Base-by-base conservation (phyloP, 2,113 vertebrate species). In the Rostratula benghalensis region DNA sequence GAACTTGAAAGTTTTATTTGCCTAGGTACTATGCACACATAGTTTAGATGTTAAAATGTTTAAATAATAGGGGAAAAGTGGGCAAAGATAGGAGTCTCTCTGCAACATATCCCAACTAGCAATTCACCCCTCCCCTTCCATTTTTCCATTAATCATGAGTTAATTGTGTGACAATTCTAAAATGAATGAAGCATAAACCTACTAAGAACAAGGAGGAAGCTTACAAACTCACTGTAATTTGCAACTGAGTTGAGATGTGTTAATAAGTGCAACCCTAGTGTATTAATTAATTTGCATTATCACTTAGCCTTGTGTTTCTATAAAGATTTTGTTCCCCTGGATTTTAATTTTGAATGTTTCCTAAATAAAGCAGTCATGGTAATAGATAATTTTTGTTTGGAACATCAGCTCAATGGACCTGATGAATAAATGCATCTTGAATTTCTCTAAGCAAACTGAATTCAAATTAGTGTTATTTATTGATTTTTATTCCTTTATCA, bases 231-330 rank as follows among this genome's bases (percentile, higher is more conserved):
- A 37, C 81, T 61, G 33, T 48, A 64, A 88, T 92, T 91, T 90
- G 39, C 92, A 93, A 4, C 48, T 64, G 65, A 93, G 46, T 79
- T 82, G 63, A 71, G 43, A 83, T 79, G 80, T 94, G 80, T 94
- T 93, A 83, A 51, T 83, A 90, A 87, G 51, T 78, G 28, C 24
- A 71, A 73, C 53, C 83, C 80, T 64, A n/a, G 60, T 86, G 68
- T 90, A 89, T 82, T 95, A 87, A 94, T 94, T 96, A 93, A 96
- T 76, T 94, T 90, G 70, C 83, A 69, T 78, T 92, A 76, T 91
- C 69, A 68, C 53, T 84, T 91, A 84, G 61, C 50, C 18, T 25
- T 73, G 31, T 69, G 31, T 83, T 93, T 54, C 65, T 87, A 13
- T 57, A 71, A 75, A 93, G 65, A 82, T 64, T 79, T 89, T 84